phyloP scores from a whole-genome alignment of 1,140 invertebrate genomes.

The Cotesia typhae region DNA sequence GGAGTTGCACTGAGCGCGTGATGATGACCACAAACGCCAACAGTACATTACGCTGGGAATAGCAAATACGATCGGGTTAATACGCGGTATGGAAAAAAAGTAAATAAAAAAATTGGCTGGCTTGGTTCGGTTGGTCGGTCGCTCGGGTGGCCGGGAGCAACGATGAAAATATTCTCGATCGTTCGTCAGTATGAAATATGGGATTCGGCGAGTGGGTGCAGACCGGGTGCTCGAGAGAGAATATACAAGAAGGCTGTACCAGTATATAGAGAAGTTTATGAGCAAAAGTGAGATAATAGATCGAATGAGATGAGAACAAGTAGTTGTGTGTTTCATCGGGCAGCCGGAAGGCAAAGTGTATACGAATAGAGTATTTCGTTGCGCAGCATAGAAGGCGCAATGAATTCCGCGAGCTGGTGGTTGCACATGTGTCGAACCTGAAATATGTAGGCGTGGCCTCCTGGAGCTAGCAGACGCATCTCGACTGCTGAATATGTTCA shows the following conservation, averaged over 20 bases:
- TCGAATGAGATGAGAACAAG: constrained; percentile 22
- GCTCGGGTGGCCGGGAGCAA: constrained; percentile 46
- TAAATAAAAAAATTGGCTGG: constrained; percentile 36
- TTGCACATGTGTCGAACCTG: constrained; percentile 66
- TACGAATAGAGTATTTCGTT: constrained; percentile 42
- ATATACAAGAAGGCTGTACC: not conserved
- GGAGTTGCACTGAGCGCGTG: not conserved
- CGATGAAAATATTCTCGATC: constrained; percentile 64
- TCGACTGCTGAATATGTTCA: constrained; percentile 65
- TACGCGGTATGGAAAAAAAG: constrained; percentile 14
- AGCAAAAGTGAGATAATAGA: constrained; percentile 9
- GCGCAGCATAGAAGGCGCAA: constrained; percentile 50
- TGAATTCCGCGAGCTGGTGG: constrained; percentile 38
- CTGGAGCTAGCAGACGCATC: constrained; percentile 60
- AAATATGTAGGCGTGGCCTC: constrained; percentile 67
- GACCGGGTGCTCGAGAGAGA: constrained; percentile 20
- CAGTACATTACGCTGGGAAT: constrained; percentile 22
- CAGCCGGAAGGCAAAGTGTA: constrained; percentile 34
- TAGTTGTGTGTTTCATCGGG: constrained; percentile 25
- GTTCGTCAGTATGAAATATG: constrained; percentile 63
- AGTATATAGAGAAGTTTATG: not conserved
- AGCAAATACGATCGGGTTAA: constrained; percentile 27
- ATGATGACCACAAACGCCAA: constrained; percentile 27
- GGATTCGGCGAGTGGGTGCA: constrained; percentile 32
- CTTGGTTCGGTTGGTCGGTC: constrained; percentile 35